Evolutionary conservation across 2,113 vertebrate species (phyloP).

Genomic region (Zosterops japonicus): DNA sequence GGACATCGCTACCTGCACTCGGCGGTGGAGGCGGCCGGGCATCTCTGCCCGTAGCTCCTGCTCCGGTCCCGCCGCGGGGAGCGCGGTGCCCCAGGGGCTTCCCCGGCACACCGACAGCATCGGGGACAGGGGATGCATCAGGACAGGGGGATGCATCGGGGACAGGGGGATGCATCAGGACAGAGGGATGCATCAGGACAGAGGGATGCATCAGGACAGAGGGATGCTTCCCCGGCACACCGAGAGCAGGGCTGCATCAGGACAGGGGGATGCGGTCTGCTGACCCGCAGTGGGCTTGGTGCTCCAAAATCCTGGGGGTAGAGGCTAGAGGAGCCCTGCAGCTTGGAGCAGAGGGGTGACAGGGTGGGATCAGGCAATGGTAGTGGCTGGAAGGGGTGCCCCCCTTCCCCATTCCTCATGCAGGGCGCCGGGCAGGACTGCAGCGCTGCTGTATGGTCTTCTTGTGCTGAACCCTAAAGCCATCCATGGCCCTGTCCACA

Average conservation of each 20-base stretch:
- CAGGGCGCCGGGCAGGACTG: too few species aligned
- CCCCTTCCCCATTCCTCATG: too few species aligned
- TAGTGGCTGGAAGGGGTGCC: rapidly evolving
- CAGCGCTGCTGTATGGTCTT: rapidly evolving
- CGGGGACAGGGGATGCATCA: background rate
- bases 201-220: too few species aligned
- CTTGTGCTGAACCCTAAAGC: rapidly evolving
- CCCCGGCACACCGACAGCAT: background rate
- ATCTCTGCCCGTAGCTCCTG: background rate
- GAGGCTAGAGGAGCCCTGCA: background rate
- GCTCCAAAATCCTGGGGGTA: background rate
- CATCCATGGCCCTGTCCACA: rapidly evolving
- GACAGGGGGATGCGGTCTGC: background rate
- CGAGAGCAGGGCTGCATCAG: background rate
- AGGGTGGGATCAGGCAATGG: background rate
- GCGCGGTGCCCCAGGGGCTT: background rate
- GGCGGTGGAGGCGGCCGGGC: rapidly evolving
- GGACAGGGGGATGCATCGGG: too few species aligned
- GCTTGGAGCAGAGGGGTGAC: background rate
- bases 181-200: too few species aligned
- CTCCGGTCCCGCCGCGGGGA: background rate
- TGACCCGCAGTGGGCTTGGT: background rate
- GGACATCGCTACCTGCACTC: background rate
- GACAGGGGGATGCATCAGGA: too few species aligned
- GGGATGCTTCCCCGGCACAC: background rate